A percentile compares a stretch with the other conserved stretches of the same genome.
Conservation (phyloP, 2,888 invertebrate genomes). For the Auanema sp. region DNA sequence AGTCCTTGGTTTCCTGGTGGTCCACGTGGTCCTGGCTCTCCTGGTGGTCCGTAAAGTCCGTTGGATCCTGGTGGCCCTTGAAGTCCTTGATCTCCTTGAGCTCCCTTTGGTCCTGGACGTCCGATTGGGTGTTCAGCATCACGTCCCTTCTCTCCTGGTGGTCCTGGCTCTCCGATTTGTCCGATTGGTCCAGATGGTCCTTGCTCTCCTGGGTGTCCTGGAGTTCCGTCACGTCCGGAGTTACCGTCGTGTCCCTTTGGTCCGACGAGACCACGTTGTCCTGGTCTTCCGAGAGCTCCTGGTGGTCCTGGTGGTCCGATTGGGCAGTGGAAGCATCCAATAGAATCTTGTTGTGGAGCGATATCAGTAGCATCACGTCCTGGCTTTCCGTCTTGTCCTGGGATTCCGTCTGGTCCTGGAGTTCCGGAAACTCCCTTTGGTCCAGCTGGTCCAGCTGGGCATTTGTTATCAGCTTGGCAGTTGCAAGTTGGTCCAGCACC, state of each 20-base stretch:
- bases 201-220: conserved; percentile 55
- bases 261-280: conserved; percentile 57
- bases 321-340: conserved; percentile 62
- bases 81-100: conserved; percentile 55
- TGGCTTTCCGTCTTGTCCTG: conserved; percentile 55
- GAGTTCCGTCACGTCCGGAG: conserved; percentile 58
- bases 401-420: conserved; percentile 54
- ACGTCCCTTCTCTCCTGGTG: conserved; percentile 60
- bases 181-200: conserved; percentile 59
- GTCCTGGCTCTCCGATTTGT: conserved; percentile 59
- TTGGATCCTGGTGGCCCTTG: conserved; percentile 55
- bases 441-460: conserved; percentile 52
- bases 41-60: conserved; percentile 57
- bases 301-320: conserved; percentile 57
- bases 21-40: conserved; percentile 51
- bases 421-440: conserved; percentile 56
- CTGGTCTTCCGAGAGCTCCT: conserved; percentile 59
- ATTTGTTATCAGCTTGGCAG: conserved; percentile 46
- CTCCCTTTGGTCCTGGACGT: conserved; percentile 60
- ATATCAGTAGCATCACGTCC: conserved; percentile 58
- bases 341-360: conserved; percentile 52
- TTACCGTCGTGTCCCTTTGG: conserved; percentile 56
- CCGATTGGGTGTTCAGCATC: conserved; percentile 62
- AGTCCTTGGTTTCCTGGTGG: conserved; percentile 42
- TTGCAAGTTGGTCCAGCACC: conserved; percentile 41